phyloP scores from a whole-genome alignment of 2,113 vertebrate species.

The Donacobius atricapilla region DNA sequence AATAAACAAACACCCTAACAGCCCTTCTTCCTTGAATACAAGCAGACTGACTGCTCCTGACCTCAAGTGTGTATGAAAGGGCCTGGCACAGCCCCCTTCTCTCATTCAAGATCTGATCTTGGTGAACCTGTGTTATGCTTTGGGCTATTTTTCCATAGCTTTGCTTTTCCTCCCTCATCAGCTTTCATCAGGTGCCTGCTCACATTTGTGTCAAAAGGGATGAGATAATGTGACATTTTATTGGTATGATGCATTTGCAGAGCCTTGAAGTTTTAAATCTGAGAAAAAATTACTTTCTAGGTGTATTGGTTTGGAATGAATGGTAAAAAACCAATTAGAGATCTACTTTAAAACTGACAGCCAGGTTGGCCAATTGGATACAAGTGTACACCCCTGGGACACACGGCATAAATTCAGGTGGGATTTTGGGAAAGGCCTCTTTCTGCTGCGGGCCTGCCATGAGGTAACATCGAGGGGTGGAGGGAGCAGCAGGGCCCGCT shows the following conservation, averaged over 20 bases:
- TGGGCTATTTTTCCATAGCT: not conserved
- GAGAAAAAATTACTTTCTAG: not conserved
- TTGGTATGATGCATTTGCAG: slow-evolving; percentile 16
- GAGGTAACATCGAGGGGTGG: too few species aligned
- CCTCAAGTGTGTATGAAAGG: not conserved
- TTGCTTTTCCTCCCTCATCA: not conserved
- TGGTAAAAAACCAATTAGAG: too few species aligned
- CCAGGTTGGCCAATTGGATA: too few species aligned
- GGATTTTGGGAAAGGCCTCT: too few species aligned
- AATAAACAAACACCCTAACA: not conserved
- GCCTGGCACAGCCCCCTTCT: not conserved
- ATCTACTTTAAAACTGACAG: too few species aligned
- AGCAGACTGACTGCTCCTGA: not conserved
- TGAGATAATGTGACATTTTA: slow-evolving; percentile 32
- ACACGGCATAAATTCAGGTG: too few species aligned
- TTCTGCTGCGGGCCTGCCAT: too few species aligned
- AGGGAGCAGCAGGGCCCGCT: too few species aligned
- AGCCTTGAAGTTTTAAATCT: slow-evolving; percentile 8
- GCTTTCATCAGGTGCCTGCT: slow-evolving; percentile 17
- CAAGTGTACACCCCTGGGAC: too few species aligned
- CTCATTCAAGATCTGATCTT: not conserved
- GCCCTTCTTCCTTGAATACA: not conserved
- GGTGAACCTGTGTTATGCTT: not conserved
- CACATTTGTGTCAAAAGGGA: not conserved
- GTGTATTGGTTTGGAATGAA: too few species aligned